Percentiles rank a stretch among this genome's conserved stretches.
These are phyloP conservation scores for Leptothorax acervorum DNA, from an alignment of 2,888 invertebrate species.

Conservation along the genomic window DNA sequence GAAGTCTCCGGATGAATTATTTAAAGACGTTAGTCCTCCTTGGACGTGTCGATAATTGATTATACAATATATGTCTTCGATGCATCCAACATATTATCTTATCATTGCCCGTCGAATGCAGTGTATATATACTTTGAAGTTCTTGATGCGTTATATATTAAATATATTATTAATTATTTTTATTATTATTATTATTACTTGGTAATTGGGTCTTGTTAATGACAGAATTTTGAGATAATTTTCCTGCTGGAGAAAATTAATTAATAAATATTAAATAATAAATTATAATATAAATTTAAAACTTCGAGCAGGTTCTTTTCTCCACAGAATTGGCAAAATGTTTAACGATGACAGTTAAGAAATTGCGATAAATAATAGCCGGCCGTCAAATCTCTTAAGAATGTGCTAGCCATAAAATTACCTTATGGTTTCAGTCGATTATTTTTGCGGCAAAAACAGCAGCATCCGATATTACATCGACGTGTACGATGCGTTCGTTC, in stretches of 20 bases:
- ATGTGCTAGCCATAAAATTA: not conserved
- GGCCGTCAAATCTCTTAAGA: not conserved
- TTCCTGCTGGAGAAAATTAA: not conserved
- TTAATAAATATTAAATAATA: not conserved
- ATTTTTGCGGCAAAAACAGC: slow-evolving; percentile 5
- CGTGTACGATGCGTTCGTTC: slow-evolving; percentile 11
- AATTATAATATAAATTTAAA: not conserved
- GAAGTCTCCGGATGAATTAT: slow-evolving; percentile 73
- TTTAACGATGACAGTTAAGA: slow-evolving; percentile 26
- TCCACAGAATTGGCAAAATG: not conserved
- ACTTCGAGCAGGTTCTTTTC: not conserved
- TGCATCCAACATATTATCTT: slow-evolving; percentile 1
- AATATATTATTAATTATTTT: not conserved
- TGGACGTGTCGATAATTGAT: slow-evolving; percentile 75
- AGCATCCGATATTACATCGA: slow-evolving; percentile 14
- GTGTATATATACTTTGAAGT: not conserved
- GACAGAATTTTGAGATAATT: not conserved
- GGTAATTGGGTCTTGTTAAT: not conserved
- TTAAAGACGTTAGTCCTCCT: slow-evolving; percentile 66
- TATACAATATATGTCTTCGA: slow-evolving; percentile 63
- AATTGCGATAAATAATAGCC: slow-evolving; percentile 31
- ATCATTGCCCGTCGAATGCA: slow-evolving; percentile 3
- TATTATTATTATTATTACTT: not conserved
- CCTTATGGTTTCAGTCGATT: not conserved
- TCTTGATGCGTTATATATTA: not conserved